phyloP scores from a whole-genome alignment of 2,888 invertebrate genomes.

The Leucoma salicis region DNA sequence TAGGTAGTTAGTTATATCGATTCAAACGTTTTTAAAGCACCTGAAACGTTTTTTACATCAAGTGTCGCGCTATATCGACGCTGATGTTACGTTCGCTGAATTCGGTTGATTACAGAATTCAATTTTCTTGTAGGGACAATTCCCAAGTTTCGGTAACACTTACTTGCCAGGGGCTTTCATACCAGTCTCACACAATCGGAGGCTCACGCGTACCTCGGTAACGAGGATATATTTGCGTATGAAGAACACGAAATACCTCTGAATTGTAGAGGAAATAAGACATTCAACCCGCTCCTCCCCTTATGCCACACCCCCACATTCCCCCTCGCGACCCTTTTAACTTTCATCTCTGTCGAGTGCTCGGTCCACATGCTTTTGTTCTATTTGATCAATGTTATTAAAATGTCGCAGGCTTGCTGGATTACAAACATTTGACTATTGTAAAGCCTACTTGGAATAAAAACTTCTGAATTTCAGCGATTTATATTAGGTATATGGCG shows the following conservation, averaged over 20 bases:
- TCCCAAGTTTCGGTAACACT: conserved; percentile 57
- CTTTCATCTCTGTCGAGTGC: conserved; percentile 82
- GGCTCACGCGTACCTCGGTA: conserved; percentile 78
- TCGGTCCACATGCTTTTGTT: conserved; percentile 83
- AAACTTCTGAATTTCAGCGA: conserved; percentile 6
- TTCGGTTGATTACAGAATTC: conserved; percentile 70
- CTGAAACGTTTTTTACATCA: too few relatives aligned
- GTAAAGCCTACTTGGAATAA: conserved; percentile 51
- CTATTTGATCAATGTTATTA: conserved; percentile 83
- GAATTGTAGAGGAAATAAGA: conserved; percentile 82
- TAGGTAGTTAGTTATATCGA: too few relatives aligned
- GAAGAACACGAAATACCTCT: conserved; percentile 83
- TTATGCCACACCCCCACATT: conserved; percentile 35
- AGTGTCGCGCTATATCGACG: conserved; percentile 48
- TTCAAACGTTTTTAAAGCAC: too few relatives aligned
- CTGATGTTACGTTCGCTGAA: conserved; percentile 46
- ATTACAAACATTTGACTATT: conserved; percentile 77
- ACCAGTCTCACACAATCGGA: conserved; percentile 72
- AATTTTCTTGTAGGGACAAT: conserved; percentile 68
- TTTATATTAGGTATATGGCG: background rate
- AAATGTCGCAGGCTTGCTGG: conserved; percentile 77
- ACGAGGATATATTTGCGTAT: conserved; percentile 83
- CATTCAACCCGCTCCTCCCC: conserved; percentile 76
- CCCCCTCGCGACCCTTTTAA: conserved; percentile 79
- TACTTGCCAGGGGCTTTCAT: conserved; percentile 58